phyloP scores from a whole-genome alignment of 2,797 vertebrate species.

The Diceros bicornis region DNA sequence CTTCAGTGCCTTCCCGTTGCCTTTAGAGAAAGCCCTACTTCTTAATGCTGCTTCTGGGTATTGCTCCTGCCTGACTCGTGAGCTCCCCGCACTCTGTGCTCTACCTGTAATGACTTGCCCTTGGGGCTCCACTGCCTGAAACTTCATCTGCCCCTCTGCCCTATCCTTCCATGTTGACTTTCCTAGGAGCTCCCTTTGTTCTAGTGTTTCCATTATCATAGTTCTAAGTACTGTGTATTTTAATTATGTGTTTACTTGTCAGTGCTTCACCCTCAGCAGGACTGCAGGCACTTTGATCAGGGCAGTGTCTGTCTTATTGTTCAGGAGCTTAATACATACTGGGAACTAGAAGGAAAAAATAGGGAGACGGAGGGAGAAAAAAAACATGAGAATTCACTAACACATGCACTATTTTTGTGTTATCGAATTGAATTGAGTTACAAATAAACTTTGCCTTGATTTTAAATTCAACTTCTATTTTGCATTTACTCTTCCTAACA shows the following conservation, averaged over 20 bases:
- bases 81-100: neutral
- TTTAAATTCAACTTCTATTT: constrained; percentile 51
- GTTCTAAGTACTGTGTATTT: neutral
- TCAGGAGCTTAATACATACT: constrained; percentile 28
- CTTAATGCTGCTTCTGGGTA: neutral
- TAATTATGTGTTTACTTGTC: neutral
- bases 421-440: constrained; percentile 10
- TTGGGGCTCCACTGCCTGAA: neutral
- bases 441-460: constrained; percentile 28
- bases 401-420: neutral
- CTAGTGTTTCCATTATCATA: neutral
- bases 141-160: neutral
- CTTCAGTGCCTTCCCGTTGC: neutral
- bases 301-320: neutral
- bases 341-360: neutral
- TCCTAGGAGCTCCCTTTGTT: neutral
- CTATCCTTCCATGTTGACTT: neutral
- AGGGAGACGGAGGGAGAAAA: neutral
- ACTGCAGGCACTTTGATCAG: neutral
- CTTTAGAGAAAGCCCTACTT: neutral
- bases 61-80: neutral
- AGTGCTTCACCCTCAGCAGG: neutral
- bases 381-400: neutral
- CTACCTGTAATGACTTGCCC: neutral
- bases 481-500: neutral